A percentile compares a stretch with the other conserved stretches of the same genome.
phyloP scores from a whole-genome alignment of 2,888 invertebrate species.

The Habrosyne pyritoides region DNA sequence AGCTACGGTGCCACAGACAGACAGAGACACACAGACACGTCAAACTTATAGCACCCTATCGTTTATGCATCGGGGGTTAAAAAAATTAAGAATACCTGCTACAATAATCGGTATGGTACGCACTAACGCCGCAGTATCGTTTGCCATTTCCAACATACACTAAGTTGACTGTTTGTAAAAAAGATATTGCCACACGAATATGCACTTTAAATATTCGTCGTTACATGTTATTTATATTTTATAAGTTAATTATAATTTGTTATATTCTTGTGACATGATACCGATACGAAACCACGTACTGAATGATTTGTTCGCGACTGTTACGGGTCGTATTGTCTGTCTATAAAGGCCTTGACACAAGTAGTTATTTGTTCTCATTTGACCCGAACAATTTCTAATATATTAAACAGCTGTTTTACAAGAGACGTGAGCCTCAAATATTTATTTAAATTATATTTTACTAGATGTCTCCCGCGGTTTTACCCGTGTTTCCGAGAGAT shows the following conservation, averaged over 20 bases:
- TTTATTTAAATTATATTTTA: too few relatives aligned
- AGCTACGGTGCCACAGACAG: too few relatives aligned
- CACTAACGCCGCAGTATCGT: conserved; percentile 31
- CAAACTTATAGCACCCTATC: too few relatives aligned
- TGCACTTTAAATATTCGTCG: neutral
- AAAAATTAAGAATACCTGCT: conserved; percentile 41
- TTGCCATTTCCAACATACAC: conserved; percentile 27
- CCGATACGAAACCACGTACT: neutral
- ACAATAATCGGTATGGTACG: conserved; percentile 41
- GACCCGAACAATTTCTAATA: too few relatives aligned
- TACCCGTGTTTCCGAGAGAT: too few relatives aligned
- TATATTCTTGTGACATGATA: neutral
- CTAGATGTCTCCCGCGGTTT: too few relatives aligned
- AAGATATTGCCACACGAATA: neutral
- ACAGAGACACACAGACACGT: too few relatives aligned
- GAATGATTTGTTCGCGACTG: neutral
- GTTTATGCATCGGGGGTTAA: too few relatives aligned
- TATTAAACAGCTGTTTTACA: too few relatives aligned
- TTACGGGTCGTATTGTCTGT: neutral
- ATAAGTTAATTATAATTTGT: neutral
- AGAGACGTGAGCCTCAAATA: too few relatives aligned
- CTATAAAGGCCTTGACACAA: neutral
- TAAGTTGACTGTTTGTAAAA: neutral
- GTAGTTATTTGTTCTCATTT: neutral
- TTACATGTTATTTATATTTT: neutral